These are phyloP conservation scores for Sebastes glaucus DNA, from an alignment of 2,797 vertebrate species.

Conservation along the genomic window DNA sequence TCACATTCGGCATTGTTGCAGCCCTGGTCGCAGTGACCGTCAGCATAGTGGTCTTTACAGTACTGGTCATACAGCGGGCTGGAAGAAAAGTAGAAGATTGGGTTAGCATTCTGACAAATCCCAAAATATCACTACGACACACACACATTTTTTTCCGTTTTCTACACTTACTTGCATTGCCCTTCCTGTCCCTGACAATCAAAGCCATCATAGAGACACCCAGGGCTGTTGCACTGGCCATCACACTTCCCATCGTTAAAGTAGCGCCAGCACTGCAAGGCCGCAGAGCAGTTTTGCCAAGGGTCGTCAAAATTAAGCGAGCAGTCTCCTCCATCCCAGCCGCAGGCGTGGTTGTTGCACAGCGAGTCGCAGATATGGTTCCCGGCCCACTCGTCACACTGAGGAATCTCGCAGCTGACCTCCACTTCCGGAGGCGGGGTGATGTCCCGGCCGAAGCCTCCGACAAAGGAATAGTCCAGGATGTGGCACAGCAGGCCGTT, in stretches of 20 bases:
- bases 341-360: conserved; percentile 95
- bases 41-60: conserved; percentile 97
- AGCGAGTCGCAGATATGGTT: conserved; percentile 91
- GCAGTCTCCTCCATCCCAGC: conserved; percentile 98
- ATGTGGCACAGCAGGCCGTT: conserved; percentile 97
- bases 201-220: conserved; percentile 98
- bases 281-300: conserved; percentile 96
- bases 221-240: conserved; percentile 91
- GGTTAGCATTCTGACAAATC: conserved; percentile 14
- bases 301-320: conserved; percentile 97
- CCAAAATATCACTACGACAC: not conserved
- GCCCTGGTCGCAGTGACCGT: conserved; percentile 97
- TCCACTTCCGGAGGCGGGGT: conserved; percentile 85
- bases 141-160: not conserved
- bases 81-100: conserved; percentile 1
- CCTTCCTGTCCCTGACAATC: conserved; percentile 94
- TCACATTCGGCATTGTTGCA: conserved; percentile 98
- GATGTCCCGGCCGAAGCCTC: conserved; percentile 91
- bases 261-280: conserved; percentile 98
- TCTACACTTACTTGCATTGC: conserved; percentile 94
- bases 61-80: conserved; percentile 99
- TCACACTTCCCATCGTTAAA: conserved; percentile 95
- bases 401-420: conserved; percentile 88
- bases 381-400: conserved; percentile 87
- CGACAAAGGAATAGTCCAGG: conserved; percentile 91